Evolutionary conservation across 2,797 vertebrate genomes (phyloP), one percentile per base, ranked within the genome.

Genomic region (Garrulus glandarius): DNA sequence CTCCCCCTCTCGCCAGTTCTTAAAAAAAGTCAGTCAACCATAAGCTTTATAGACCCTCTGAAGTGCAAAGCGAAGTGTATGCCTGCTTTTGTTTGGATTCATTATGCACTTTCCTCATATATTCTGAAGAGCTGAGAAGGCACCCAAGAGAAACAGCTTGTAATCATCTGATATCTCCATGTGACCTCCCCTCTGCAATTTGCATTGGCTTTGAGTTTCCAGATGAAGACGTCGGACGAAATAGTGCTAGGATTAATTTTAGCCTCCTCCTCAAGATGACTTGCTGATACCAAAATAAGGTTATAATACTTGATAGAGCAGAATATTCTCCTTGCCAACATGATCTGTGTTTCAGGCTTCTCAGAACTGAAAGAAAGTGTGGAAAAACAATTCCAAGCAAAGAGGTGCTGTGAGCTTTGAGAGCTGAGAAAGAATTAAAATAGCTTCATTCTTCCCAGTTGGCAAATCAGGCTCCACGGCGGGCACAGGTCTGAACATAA

Each of bases 171-270:
- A 65, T 91, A 89, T 11, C 93, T 91, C 60, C 63, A 78, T 92
- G 83, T 94, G 91, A 96, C 64, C 83, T 84, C 86, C 68, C 77
- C 55, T 59, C 55, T 92, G 83, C 70, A 88, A 91, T 91, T 60
- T 95, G 59, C 72, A 87, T 27, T 24, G 83, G 69, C 83, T 87
- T 92, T 44, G 26, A 77, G 89, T 46, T 61, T 63, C 64, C 92
- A 83, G 64, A 78, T 82, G 87, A 95, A 93, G 84, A 79, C 24
- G 26, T 63, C 3, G 34, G 65, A 83, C 8, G 1, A 69, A 97
- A 96, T 74, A 93, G 88, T 59, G 92, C 86, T 80, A 68, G 67
- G 71, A 90, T 71, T 89, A 91, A 97, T 96, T 96, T 84, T 83
- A 91, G 96, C 93, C 91, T 81, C 89, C 77, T 85, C 69, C 83